Conservation (phyloP, 2,888 invertebrate species). For the Zele albiditarsus region DNA sequence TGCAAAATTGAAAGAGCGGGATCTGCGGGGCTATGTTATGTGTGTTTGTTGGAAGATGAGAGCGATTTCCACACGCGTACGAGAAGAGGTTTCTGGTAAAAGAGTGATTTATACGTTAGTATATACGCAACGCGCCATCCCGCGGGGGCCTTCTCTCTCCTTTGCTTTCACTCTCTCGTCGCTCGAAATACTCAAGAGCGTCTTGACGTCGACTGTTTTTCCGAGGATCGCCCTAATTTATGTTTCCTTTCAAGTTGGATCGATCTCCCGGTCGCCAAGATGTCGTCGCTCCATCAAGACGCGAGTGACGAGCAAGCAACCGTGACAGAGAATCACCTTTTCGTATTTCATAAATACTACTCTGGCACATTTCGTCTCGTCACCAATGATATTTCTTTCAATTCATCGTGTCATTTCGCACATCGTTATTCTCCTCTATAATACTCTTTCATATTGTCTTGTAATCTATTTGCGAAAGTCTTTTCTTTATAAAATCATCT, state of each 20-base stretch:
- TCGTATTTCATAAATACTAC: not conserved
- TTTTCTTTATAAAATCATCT: no score
- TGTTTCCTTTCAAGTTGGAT: constrained; percentile 52
- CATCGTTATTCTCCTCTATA: constrained; percentile 2
- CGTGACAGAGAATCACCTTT: constrained; percentile 20
- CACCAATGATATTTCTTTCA: constrained; percentile 24
- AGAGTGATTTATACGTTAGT: constrained; percentile 53
- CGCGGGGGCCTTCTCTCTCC: constrained; percentile 26
- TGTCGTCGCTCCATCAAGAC: constrained; percentile 42
- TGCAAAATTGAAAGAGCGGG: not conserved
- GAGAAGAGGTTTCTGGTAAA: constrained; percentile 44
- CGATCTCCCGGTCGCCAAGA: constrained; percentile 37
- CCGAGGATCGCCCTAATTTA: constrained; percentile 55
- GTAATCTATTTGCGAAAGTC: no score
- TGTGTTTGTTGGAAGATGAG: constrained; percentile 21
- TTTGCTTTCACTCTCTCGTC: constrained; percentile 37
- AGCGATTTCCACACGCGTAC: constrained; percentile 27
- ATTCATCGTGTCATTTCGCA: constrained; percentile 20
- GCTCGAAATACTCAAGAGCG: constrained; percentile 41
- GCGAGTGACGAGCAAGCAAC: constrained; percentile 4
- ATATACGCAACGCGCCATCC: constrained; percentile 40
- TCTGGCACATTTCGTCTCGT: constrained; percentile 15
- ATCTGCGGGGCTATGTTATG: constrained; percentile 4
- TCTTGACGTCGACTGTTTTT: constrained; percentile 48
- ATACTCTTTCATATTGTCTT: not conserved